Conservation (phyloP, 1,140 invertebrate species). For the Pollicipes pollicipes region DNA sequence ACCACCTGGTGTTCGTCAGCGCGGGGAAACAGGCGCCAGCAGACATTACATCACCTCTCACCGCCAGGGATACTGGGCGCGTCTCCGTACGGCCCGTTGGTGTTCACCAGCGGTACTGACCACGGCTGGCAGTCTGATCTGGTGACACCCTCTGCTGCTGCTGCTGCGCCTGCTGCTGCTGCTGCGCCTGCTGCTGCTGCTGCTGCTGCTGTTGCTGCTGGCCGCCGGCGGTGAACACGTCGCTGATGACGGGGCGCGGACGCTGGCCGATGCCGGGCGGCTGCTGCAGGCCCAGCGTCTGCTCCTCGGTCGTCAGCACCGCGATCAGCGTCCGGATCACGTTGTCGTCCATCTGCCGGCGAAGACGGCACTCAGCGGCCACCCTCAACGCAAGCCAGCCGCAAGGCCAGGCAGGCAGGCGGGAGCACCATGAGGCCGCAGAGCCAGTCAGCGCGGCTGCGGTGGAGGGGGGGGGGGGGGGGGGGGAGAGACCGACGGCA, state of each 20-base stretch:
- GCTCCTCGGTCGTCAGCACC: slow-evolving; percentile 51
- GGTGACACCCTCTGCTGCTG: background rate
- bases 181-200: slow-evolving; percentile 6
- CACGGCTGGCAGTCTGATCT: background rate
- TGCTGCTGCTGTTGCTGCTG: slow-evolving; percentile 5
- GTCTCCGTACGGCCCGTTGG: slow-evolving; percentile 10
- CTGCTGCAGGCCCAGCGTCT: slow-evolving; percentile 45
- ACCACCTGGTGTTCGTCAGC: too few relatives aligned
- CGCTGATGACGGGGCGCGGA: slow-evolving; percentile 38
- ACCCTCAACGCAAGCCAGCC: too few relatives aligned
- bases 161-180: slow-evolving; percentile 8
- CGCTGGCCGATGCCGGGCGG: slow-evolving; percentile 57
- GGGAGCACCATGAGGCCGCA: too few relatives aligned
- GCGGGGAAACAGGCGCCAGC: too few relatives aligned
- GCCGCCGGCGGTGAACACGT: background rate
- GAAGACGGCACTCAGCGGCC: too few relatives aligned
- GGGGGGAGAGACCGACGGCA: too few relatives aligned
- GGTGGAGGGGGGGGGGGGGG: too few relatives aligned
- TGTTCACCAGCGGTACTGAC: background rate
- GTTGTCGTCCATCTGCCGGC: slow-evolving; percentile 42
- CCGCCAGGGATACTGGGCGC: too few relatives aligned
- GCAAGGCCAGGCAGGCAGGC: too few relatives aligned
- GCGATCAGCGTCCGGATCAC: slow-evolving; percentile 46
- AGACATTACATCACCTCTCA: too few relatives aligned
- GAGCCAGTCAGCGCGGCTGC: too few relatives aligned